Evolutionary conservation across 1,140 invertebrate genomes (phyloP), one percentile per base, ranked within the genome.

Genomic region (Macrocentrus cingulum): DNA sequence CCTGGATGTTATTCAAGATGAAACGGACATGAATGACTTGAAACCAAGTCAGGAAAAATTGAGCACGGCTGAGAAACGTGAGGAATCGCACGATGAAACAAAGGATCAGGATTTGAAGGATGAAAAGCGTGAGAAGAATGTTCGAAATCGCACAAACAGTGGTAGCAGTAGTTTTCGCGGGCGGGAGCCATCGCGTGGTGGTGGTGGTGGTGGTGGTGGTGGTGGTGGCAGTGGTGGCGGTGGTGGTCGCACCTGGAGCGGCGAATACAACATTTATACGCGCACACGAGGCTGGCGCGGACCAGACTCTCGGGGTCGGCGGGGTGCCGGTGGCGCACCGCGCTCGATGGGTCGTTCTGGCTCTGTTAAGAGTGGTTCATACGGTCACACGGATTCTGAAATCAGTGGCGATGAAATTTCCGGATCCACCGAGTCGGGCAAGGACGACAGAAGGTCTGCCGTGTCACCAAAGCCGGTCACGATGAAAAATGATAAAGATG

Each of bases 401-500:
- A 79, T 80, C 2, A 85, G 84, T 37, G 81, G 79, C 1, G 85
- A 87, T 37, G 85, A 83, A 46, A 67, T 82, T 29, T 81, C 80
- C 2, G 75, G 70, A 0, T 81, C 81, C 0, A 78, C 76, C 0
- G 84, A 84, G 50, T 76, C 77, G 5, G 73, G 71, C 7, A 83
- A 82, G 54, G 81, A 83, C 15, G 81, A 82, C 1, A 71, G 75
- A 29, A 65, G 67, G 15, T 71, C 73, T 0, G 67, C 71, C 1
- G 72, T 76, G 42, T 81, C 78, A 39, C 77, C 81, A 0, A 82
- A 82, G 64, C 72, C 73, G 1, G 42, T 58, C 11, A 56, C 66
- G 18, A 80, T 82, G 62, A 83, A 84, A 54, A 56, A 63, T 4
- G 84, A 85, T 7, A 86, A 84, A 63, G 84, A 86, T 1, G 84